Base-by-base conservation (phyloP, 2,888 invertebrate genomes). In the Cephus pygmeus region DNA sequence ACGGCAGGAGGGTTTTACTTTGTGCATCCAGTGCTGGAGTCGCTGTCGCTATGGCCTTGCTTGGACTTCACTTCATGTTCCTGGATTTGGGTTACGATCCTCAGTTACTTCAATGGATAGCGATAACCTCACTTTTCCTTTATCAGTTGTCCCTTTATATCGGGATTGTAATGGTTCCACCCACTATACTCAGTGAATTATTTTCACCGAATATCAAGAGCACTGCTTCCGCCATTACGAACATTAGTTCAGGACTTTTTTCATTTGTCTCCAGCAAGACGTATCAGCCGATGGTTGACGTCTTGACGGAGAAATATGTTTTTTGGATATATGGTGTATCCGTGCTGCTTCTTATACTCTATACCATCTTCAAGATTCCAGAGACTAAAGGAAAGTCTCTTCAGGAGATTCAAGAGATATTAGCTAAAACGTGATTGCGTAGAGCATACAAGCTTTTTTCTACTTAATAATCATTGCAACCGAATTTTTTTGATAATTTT, bases 341-440 rank as follows among this genome's bases (percentile, higher is more conserved):
- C 15, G 77, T 88, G 77, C 6, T 86, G 0, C n/a, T 85, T 0
- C 82, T 85, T 1, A 68, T 87, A 4, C 77, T 87, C 0, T 87
- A 83, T 35, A 82, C 83, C 9, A n/a, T 85, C 0, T 34, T 81
- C 23, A 85, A 76, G n/a, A 36, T 91, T n/a, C 89, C 89, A 0
- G 91, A 90, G 77, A 91, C 91, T 0, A 91, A 89, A 76, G 88
- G 88, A 2, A 87, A 90, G 76, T 82, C 88, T 0, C 81, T 90
- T 31, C 87, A 87, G 36, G 86, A 89, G 68, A 90, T 91, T 40
- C 90, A 91, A 76, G 81, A 85, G 9, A 82, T 86, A 76, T 71
- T 90, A n/a, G 31, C 12, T 71, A 30, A 71, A 56, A 2, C 56
- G 23, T 56, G 2, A 56, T 56, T 56, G 23, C 56, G 0, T 9